A percentile compares a stretch with the other conserved stretches of the same genome.
phyloP scores from a whole-genome alignment of 2,888 invertebrate genomes.

The Yponomeuta malinellus region DNA sequence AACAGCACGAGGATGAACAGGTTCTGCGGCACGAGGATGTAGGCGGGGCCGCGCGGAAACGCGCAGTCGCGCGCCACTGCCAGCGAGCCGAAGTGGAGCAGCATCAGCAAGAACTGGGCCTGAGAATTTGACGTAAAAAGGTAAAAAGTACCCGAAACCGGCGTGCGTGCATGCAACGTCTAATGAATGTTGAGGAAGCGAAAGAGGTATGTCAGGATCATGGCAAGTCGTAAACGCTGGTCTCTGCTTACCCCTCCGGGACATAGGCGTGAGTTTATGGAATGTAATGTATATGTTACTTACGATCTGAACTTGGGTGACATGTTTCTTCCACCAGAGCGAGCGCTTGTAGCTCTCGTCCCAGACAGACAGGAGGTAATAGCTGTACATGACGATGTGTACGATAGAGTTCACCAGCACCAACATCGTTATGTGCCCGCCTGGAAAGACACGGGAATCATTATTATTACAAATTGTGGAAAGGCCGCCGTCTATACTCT shows the following conservation, averaged over 20 bases:
- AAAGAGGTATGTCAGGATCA: too few relatives aligned
- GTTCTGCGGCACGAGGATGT: conserved; percentile 78
- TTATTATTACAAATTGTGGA: too few relatives aligned
- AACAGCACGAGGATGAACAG: conserved; percentile 81
- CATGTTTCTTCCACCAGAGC: conserved; percentile 87
- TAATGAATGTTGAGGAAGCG: too few relatives aligned
- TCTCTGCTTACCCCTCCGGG: too few relatives aligned
- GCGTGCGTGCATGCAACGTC: too few relatives aligned
- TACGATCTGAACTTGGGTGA: conserved; percentile 87
- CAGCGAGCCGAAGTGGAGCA: conserved; percentile 68
- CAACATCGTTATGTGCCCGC: conserved; percentile 80
- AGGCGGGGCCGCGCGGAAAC: conserved; percentile 71
- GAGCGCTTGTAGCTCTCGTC: conserved; percentile 83
- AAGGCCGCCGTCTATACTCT: too few relatives aligned
- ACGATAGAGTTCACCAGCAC: conserved; percentile 82
- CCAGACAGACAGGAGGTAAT: conserved; percentile 84
- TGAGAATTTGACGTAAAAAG: conserved; percentile 35
- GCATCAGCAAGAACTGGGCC: conserved; percentile 78
- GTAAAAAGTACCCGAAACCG: too few relatives aligned
- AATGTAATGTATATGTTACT: conserved; percentile 29
- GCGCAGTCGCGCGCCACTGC: conserved; percentile 63
- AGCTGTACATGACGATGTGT: conserved; percentile 86
- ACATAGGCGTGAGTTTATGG: too few relatives aligned
- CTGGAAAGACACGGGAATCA: conserved; percentile 35
- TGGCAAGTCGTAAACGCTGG: too few relatives aligned